Base-by-base conservation (phyloP, 30 jellyfish, hydroid and myxozoan genomes). In the Turritopsis dohrnii region DNA sequence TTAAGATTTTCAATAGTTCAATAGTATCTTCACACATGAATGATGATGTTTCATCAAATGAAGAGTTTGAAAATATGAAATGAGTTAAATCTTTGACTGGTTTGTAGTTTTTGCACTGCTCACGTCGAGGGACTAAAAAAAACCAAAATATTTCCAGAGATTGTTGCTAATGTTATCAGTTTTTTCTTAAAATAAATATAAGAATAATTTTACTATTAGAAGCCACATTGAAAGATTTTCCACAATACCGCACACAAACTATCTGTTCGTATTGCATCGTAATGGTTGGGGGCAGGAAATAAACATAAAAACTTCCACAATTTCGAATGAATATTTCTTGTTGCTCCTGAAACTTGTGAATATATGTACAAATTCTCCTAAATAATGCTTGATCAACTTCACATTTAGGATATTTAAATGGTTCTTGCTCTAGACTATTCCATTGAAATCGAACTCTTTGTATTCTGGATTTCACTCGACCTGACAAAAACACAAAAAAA, bases 271-370 rank as follows among this genome's bases (percentile, higher is more conserved):
- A 41, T 5, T 3, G 13, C 13, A 41, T 69, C 17, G 77, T 27
- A 7, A n/a, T 19, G 9, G 30, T 69, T 8, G 28, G 77, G 9
- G 77, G 77, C 77, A 69, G 19, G 30, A n/a, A 69, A 27, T 69
- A 69, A 7, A 69, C 77, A 69, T 7, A 69, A 69, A 69, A 69
- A 7, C 19, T 21, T 69, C 77, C 77, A 69, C 77, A 69, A 69
- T 69, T 69, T 69, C 77, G 77, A 23, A 69, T 27, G 31, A 69
- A n/a, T 69, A 69, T 69, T 69, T 69, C 77, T 69, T 69, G 77
- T 19, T 69, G 28, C 19, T 23, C 77, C 9, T 27, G 31, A 19
- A 69, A 69, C 31, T n/a, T n/a, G 30, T 16, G 77, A 17, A n/a
- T 23, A 27, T 69, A 69, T 69, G 77, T 69, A 21, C 77, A 69